Base-by-base conservation (phyloP, 2,797 vertebrate genomes). In the Pangasius krempfi region DNA sequence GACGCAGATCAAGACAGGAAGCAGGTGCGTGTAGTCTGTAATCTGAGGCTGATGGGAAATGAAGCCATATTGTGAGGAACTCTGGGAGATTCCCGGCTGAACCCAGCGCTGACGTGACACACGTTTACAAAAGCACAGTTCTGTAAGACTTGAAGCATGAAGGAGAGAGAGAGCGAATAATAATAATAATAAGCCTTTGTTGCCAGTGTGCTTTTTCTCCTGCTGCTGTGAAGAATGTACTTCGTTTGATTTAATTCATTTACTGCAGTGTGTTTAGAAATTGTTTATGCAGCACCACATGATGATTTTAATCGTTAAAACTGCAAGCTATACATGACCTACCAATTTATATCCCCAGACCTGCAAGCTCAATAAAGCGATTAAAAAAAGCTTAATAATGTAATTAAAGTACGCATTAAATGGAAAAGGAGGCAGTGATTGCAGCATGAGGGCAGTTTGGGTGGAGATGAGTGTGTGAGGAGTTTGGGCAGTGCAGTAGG, bases 211-310 rank as follows among this genome's bases (percentile, higher is more conserved):
- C 3, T 83, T 84, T 89, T 66, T 85, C 87, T 89, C 80, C 62
- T 81, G 87, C 87, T 70, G 84, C 86, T 90, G 72, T 62, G 50
- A 58, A 52, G 62, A 52, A 30, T 80, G 27, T 86, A 80, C 90
- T 88, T 73, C 37, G n/a, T 72, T 88, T 66, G 68, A 22, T 76
- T 88, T 52, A 70, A 76, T 86, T 58, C 76, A 66, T 66, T 66
- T 14, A n/a, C 64, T 56, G 54, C 72, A 70, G 70, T 86, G 68
- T 66, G 86, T 72, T 73, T 84, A 86, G 78, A 82, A 30, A 91
- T 91, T 85, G 88, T 92, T 90, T 85, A 89, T 88, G 72, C 85
- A 60, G 86, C 72, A 62, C 73, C 90, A 90, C 91, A 90, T 88
- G 86, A 89, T 60, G 86, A 73, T 73, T 89, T 91, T 70, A 90